phyloP scores from a whole-genome alignment of 2,113 vertebrate genomes.

The Dinomys branickii region DNA sequence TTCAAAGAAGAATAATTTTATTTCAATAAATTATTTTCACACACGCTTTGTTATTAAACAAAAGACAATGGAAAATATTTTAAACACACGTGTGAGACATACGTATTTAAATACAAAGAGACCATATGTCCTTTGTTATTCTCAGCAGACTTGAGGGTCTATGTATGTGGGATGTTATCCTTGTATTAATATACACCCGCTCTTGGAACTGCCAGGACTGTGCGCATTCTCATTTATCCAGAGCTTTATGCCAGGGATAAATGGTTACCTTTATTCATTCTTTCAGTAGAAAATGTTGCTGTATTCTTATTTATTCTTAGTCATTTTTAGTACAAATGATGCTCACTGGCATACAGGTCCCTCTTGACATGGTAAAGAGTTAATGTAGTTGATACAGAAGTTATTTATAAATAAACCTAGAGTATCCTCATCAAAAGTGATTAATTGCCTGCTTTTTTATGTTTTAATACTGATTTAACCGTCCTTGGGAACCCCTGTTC shows the following conservation, averaged over 20 bases:
- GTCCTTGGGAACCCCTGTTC: not conserved
- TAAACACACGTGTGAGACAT: not conserved
- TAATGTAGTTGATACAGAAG: slow-evolving; percentile 38
- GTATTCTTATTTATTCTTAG: not conserved
- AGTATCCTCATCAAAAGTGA: not conserved
- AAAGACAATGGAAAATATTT: slow-evolving; percentile 6
- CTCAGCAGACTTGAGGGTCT: not conserved
- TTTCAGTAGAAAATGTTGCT: not conserved
- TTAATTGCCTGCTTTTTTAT: not conserved
- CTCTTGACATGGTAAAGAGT: not conserved
- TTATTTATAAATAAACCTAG: slow-evolving; percentile 41
- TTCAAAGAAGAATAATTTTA: not conserved
- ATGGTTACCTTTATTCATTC: not conserved
- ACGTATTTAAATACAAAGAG: slow-evolving; percentile 25
- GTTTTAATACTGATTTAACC: slow-evolving; percentile 5
- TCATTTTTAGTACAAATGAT: slow-evolving; percentile 6
- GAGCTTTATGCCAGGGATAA: not conserved
- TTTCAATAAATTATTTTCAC: slow-evolving; percentile 63
- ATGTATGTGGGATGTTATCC: not conserved
- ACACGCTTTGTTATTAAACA: slow-evolving; percentile 42
- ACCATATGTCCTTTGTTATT: slow-evolving; percentile 25
- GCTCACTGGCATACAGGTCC: not conserved
- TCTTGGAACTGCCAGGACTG: not conserved
- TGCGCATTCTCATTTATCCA: slow-evolving; percentile 6
- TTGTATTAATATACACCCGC: not conserved